Conservation (phyloP, 2,113 vertebrate species). For the Sander lucioperca region DNA sequence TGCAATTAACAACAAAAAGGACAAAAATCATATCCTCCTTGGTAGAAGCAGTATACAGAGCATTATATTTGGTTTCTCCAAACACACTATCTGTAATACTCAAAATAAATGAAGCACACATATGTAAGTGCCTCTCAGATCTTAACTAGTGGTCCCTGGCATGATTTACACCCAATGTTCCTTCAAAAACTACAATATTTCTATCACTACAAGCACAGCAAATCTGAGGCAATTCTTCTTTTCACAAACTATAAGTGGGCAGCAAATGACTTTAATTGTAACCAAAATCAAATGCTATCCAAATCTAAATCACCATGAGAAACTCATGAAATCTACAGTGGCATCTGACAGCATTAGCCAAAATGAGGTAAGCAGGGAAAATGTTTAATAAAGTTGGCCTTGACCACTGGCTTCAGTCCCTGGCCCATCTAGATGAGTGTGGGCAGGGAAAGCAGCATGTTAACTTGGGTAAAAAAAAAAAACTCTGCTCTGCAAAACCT, state of each 20-base stretch:
- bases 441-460: neutral
- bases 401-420: neutral
- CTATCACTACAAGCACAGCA: neutral
- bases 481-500: neutral
- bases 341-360: neutral
- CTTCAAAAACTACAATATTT: neutral
- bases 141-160: neutral
- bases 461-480: neutral
- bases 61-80: neutral
- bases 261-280: neutral
- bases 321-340: neutral
- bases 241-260: conserved; percentile 19
- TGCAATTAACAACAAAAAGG: conserved; percentile 18
- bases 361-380: conserved; percentile 4
- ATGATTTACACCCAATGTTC: neutral
- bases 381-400: neutral
- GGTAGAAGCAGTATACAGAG: neutral
- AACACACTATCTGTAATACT: neutral
- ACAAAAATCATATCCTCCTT: neutral
- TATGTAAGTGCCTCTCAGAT: neutral
- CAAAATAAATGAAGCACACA: neutral
- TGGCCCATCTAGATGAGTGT: neutral
- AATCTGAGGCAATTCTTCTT: conserved; percentile 2
- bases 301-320: neutral
- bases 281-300: neutral